Evolutionary conservation across 2,113 vertebrate species (phyloP).

Genomic region (Hiodon tergisus): DNA sequence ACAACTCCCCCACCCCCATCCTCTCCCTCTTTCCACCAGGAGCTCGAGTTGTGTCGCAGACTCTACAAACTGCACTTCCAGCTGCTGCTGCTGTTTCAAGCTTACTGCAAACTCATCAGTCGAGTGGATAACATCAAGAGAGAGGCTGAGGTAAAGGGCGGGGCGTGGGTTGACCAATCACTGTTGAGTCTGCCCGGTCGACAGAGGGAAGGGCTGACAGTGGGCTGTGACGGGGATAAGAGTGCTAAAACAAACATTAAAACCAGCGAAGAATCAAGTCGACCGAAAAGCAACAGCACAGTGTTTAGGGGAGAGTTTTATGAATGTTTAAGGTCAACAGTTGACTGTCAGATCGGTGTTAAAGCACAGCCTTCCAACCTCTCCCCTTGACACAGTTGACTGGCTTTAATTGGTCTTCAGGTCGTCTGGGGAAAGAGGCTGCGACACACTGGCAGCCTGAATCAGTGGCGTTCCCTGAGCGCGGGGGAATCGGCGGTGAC

Average conservation of each 20-base stretch:
- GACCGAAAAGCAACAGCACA: background rate
- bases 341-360: too few relatives aligned
- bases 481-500: conserved; percentile 2
- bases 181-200: background rate
- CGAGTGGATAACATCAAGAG: conserved; percentile 88
- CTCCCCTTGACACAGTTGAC: background rate
- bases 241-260: too few relatives aligned
- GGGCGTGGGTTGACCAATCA: background rate
- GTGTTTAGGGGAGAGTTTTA: too few relatives aligned
- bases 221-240: too few relatives aligned
- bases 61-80: conserved; percentile 97
- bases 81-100: conserved; percentile 94
- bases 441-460: too few relatives aligned
- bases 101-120: conserved; percentile 94
- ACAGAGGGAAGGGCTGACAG: too few relatives aligned
- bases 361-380: background rate
- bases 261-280: too few relatives aligned
- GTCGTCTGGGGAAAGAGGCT: background rate
- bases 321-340: too few relatives aligned
- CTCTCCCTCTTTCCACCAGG: conserved; percentile 60
- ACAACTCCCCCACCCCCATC: background rate
- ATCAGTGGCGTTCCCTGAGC: too few relatives aligned
- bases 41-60: conserved; percentile 90
- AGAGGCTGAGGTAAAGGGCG: conserved; percentile 80
- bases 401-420: conserved; percentile 22